Evolutionary conservation across 2,113 vertebrate genomes (phyloP).

Genomic region (Ellobius talpinus): DNA sequence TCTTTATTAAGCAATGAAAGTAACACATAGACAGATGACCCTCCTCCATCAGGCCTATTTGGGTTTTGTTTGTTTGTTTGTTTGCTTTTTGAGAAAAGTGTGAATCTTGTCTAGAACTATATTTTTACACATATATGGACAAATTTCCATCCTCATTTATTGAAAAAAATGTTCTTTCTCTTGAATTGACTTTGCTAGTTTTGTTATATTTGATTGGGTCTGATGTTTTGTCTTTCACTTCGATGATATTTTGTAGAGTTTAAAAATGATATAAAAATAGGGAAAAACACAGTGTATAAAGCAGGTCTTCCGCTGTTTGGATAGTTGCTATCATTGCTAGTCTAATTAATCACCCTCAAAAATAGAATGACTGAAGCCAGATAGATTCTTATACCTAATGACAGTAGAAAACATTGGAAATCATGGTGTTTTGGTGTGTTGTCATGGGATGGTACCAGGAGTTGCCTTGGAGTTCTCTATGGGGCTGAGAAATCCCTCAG

Average conservation of each 20-base stretch:
- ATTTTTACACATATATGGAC: background rate
- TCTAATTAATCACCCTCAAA: slow-evolving; percentile 22
- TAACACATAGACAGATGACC: no score
- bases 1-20: no score
- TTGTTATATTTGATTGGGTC: background rate
- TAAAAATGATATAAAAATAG: slow-evolving; percentile 34
- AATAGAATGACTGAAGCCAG: background rate
- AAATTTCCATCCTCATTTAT: background rate
- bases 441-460: background rate
- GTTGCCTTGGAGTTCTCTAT: background rate
- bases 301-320: background rate
- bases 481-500: background rate
- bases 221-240: background rate
- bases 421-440: slow-evolving; percentile 7
- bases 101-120: background rate
- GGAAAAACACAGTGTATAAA: background rate
- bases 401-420: background rate
- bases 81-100: background rate
- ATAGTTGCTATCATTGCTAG: background rate
- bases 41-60: no score
- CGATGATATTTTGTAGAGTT: background rate
- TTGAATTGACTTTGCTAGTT: background rate
- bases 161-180: slow-evolving; percentile 16
- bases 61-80: background rate
- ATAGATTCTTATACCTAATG: slow-evolving; percentile 16